These are phyloP conservation scores for Vanacampus margaritifer DNA, from an alignment of 2,113 vertebrate genomes.

Conservation along the genomic window DNA sequence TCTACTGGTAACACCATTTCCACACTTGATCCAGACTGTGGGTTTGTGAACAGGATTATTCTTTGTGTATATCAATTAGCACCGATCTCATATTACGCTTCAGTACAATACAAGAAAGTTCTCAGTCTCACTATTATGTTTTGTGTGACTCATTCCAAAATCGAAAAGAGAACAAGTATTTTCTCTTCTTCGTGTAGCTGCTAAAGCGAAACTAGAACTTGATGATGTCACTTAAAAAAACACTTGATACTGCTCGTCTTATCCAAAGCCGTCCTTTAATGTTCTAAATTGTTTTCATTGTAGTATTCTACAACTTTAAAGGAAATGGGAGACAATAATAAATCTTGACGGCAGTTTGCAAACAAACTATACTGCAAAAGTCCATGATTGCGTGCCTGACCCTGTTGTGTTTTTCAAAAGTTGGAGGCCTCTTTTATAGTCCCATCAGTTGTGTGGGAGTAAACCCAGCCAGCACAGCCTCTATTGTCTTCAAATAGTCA, in stretches of 20 bases:
- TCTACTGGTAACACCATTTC: conserved; percentile 20
- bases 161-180: neutral
- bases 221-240: neutral
- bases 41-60: conserved; percentile 11
- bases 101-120: neutral
- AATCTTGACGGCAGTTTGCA: neutral
- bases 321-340: neutral
- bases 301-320: neutral
- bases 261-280: neutral
- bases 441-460: conserved; percentile 44
- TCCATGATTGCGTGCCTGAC: conserved; percentile 6
- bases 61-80: neutral
- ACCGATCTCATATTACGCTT: neutral
- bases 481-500: conserved; percentile 61
- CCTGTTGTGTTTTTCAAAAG: conserved; percentile 35
- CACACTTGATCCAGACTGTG: conserved; percentile 14
- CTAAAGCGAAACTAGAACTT: neutral
- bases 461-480: conserved; percentile 53
- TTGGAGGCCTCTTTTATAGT: conserved; percentile 43
- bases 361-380: neutral
- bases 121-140: neutral
- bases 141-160: neutral
- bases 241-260: too few species aligned
- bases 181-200: too few species aligned
- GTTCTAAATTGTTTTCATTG: neutral